phyloP scores from a whole-genome alignment of 1,140 invertebrate species.

The Lutraria rhynchaena region DNA sequence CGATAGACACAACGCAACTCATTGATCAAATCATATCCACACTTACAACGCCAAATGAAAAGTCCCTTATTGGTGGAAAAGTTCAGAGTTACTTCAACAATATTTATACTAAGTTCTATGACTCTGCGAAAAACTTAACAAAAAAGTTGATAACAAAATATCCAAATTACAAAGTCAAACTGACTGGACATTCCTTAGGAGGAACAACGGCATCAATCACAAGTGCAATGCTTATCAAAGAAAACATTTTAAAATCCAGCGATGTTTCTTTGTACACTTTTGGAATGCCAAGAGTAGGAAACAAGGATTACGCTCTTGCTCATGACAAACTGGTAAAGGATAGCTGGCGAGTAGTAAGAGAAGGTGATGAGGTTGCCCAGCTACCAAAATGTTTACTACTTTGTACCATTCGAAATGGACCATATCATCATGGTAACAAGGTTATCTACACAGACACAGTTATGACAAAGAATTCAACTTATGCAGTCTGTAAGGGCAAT shows the following conservation, averaged over 20 bases:
- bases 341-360: slow-evolving; percentile 39
- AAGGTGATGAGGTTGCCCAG: slow-evolving; percentile 15
- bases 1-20: not conserved
- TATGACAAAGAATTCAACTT: slow-evolving; percentile 7
- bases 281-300: slow-evolving; percentile 50
- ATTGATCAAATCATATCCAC: slow-evolving; percentile 1
- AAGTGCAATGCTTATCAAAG: not conserved
- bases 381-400: slow-evolving; percentile 1
- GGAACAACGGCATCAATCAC: slow-evolving; percentile 45
- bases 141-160: not conserved
- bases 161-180: slow-evolving; percentile 23
- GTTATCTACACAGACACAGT: not conserved
- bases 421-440: slow-evolving; percentile 35
- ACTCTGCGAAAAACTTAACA: not conserved
- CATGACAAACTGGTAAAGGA: slow-evolving; percentile 33
- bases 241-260: slow-evolving; percentile 5
- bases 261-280: slow-evolving; percentile 18
- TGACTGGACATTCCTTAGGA: slow-evolving; percentile 39
- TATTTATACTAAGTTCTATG: not conserved
- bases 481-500: slow-evolving; percentile 13
- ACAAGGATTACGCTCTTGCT: slow-evolving; percentile 25
- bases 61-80: not conserved
- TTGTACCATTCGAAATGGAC: not conserved
- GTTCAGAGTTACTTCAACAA: not conserved
- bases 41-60: not conserved